Conservation (phyloP, 2,113 vertebrate genomes). For the Mohoua ochrocephala region DNA sequence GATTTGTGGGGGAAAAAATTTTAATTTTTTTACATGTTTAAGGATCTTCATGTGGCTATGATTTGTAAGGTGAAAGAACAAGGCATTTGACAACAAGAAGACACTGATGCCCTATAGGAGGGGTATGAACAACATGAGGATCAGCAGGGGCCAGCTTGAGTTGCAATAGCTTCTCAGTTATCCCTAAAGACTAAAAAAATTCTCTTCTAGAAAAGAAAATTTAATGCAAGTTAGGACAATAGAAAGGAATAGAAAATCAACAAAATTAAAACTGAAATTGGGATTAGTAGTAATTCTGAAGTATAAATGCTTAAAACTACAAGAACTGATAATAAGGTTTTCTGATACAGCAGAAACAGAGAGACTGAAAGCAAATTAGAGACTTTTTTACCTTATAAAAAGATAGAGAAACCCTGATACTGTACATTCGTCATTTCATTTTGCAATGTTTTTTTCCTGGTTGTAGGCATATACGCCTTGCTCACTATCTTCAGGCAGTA, state of each 20-base stretch:
- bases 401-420: not conserved
- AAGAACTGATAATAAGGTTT: not conserved
- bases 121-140: not conserved
- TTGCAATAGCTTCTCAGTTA: not conserved
- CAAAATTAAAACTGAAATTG: not conserved
- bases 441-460: not conserved
- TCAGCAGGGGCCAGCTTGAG: not conserved
- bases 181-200: not conserved
- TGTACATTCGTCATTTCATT: not conserved
- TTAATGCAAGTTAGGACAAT: not conserved
- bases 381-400: not conserved
- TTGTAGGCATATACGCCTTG: not conserved
- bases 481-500: not conserved
- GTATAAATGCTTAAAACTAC: not conserved
- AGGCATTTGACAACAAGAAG: fast-evolving
- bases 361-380: not conserved
- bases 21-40: not conserved
- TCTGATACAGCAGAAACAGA: not conserved
- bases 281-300: not conserved
- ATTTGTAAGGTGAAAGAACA: not conserved
- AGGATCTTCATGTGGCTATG: not conserved
- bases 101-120: not conserved
- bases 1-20: not conserved
- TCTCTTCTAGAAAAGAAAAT: not conserved
- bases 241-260: not conserved